phyloP scores from a whole-genome alignment of 2,888 invertebrate genomes.

The Eurois occulta region DNA sequence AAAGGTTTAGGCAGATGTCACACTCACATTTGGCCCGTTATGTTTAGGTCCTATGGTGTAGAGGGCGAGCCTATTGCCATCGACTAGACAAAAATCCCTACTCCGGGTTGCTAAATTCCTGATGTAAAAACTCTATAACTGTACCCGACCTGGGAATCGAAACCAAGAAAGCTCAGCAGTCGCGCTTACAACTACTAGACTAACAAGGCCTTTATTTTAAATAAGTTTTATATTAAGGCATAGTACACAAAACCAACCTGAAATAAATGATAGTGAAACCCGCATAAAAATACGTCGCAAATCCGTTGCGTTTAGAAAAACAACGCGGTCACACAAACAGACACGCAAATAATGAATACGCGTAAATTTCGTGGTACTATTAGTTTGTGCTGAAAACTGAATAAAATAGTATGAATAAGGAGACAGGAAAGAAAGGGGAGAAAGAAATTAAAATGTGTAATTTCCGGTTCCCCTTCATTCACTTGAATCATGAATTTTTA shows the following conservation, averaged over 20 bases:
- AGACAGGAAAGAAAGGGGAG: background rate
- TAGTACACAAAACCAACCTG: background rate
- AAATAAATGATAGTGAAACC: background rate
- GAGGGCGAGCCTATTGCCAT: background rate
- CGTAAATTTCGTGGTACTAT: background rate
- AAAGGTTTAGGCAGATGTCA: background rate
- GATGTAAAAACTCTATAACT: background rate
- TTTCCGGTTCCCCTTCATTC: conserved; percentile 40
- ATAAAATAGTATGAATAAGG: conserved; percentile 5
- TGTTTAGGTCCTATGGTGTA: background rate
- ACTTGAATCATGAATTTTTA: conserved; percentile 36
- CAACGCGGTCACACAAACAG: background rate
- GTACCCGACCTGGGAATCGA: background rate
- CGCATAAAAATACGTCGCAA: background rate
- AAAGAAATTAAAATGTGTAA: conserved; percentile 47
- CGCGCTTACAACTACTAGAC: background rate
- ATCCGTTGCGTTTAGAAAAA: background rate
- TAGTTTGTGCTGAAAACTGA: background rate
- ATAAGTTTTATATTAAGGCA: background rate
- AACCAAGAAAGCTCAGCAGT: background rate
- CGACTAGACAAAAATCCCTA: background rate
- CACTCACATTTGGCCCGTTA: background rate
- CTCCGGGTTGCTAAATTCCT: background rate
- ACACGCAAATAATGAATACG: background rate
- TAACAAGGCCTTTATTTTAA: background rate